Evolutionary conservation across 2,888 invertebrate species (phyloP), one percentile per base, ranked within the genome.

Genomic region (Coelogynopora nodosa): DNA sequence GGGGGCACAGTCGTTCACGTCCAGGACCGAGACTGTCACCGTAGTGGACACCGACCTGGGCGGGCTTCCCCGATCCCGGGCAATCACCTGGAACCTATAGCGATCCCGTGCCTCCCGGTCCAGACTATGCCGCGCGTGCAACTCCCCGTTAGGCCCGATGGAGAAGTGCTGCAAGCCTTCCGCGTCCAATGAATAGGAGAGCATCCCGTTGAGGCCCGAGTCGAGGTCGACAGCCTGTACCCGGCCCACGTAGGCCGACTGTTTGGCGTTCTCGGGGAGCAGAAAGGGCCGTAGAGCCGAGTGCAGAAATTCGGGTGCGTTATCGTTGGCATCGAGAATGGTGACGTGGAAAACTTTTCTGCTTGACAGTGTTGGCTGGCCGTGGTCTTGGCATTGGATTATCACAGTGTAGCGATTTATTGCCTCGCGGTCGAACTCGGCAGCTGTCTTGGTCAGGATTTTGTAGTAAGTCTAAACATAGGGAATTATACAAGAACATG

Each of bases 281-380:
- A 74, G 74, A 23, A 74, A 74, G 74, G 74, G 74, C 23, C 74
- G 74, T 26, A n/a, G 74, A 2, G 74, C 18, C 23, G 74, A 74
- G 49, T 49, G 18, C 23, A 74, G 23, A 49, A 84, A 31, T 67
- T 85, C 67, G 23, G 85, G 85, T 1, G 85, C 10, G 30, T 85
- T 85, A 30, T 85, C 85, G 67, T 85, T 85, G n/a, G 28, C 85
- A 23, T 85, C 85, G 30, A 85, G 85, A 1, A 85, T 30, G 67
- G 67, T 74, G 67, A 85, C 67, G 27, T 27, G 13, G 30, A 85
- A 67, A 10, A 18, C 27, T 13, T 74, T n/a, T 10, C 28, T 0
- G 67, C 74, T 74, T 28, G 29, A 67, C 2, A 85, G 30, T 2
- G 67, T 23, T 0, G 74, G 27, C 18, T 85, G n/a, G 0, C 85